phyloP scores from a whole-genome alignment of 2,113 vertebrate genomes.

The Ginglymostoma cirratum region DNA sequence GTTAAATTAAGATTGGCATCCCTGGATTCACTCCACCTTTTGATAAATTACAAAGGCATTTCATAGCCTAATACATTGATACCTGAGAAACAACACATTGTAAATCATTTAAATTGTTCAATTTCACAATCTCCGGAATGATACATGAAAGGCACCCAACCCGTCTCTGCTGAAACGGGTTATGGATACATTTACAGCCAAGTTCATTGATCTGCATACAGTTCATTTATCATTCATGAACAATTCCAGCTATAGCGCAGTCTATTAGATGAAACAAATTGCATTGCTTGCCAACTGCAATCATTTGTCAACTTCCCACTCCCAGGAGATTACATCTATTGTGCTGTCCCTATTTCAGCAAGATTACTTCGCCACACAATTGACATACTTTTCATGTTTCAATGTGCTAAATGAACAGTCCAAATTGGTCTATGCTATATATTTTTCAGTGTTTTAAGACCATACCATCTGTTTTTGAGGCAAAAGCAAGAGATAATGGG shows the following conservation, averaged over 20 bases:
- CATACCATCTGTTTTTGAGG: neutral
- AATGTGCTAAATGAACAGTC: constrained; percentile 46
- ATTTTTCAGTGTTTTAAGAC: neutral
- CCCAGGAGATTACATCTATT: constrained; percentile 49
- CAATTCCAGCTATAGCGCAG: constrained; percentile 44
- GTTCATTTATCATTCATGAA: constrained; percentile 50
- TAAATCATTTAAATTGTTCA: constrained; percentile 47
- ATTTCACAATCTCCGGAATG: constrained; percentile 44
- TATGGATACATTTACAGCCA: constrained; percentile 46
- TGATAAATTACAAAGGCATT: constrained; percentile 37
- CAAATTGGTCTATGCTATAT: neutral
- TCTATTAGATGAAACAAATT: constrained; percentile 50
- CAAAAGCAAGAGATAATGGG: neutral
- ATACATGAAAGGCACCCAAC: constrained; percentile 41
- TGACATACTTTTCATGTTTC: constrained; percentile 49
- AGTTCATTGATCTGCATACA: constrained; percentile 45
- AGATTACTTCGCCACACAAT: constrained; percentile 48
- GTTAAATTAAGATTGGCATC: neutral
- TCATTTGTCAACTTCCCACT: constrained; percentile 45
- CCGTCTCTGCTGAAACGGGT: constrained; percentile 40
- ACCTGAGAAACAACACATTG: constrained; percentile 44
- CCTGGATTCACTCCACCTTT: neutral
- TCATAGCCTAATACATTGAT: constrained; percentile 44
- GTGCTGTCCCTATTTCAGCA: constrained; percentile 46
- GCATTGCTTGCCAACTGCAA: constrained; percentile 48